Conservation (phyloP, 1,140 invertebrate species). For the Hypsibius dujardini region DNA sequence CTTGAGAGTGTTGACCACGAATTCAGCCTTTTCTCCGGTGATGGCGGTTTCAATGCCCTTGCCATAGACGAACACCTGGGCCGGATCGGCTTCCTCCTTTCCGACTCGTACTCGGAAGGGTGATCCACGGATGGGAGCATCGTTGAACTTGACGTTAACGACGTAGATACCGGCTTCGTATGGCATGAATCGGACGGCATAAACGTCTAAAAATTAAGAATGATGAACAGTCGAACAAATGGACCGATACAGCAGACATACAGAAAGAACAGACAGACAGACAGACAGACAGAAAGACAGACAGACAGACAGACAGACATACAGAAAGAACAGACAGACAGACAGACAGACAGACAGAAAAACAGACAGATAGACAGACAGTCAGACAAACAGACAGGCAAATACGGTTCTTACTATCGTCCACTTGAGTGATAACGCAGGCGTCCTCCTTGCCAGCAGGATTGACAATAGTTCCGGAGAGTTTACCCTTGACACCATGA, state of each 20-base stretch:
- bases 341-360: conserved; percentile 16
- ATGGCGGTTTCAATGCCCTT: conserved; percentile 61
- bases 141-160: conserved; percentile 83
- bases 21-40: conserved; percentile 72
- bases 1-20: conserved; percentile 85
- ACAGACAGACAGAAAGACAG: conserved; percentile 16
- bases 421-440: conserved; percentile 83
- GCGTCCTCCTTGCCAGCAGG: conserved; percentile 83
- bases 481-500: conserved; percentile 76
- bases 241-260: too few species aligned
- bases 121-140: conserved; percentile 81
- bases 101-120: conserved; percentile 83
- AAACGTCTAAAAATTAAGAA: conserved; percentile 32
- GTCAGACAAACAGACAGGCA: background rate
- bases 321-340: background rate
- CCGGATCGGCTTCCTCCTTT: conserved; percentile 83
- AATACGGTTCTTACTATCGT: conserved; percentile 45
- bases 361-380: conserved; percentile 1
- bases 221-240: background rate
- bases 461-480: conserved; percentile 73
- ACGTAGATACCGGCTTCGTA: conserved; percentile 85
- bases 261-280: background rate
- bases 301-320: background rate
- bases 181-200: conserved; percentile 77
- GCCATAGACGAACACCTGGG: conserved; percentile 70